Evolutionary conservation across 2,888 invertebrate species (phyloP).

Genomic region (Drosophila greeni): DNA sequence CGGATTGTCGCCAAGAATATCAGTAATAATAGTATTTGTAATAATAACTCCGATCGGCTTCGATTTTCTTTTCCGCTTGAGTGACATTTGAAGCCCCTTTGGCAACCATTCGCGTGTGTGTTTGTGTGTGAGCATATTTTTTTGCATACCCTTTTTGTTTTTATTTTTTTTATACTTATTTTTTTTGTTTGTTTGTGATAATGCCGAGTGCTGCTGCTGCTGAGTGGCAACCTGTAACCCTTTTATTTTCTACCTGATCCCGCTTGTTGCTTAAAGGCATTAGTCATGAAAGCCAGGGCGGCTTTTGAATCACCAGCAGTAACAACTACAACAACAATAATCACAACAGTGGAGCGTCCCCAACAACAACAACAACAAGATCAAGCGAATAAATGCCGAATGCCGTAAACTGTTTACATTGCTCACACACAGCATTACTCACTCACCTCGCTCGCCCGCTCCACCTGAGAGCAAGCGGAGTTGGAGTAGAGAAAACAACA

Average conservation of each 20-base stretch:
- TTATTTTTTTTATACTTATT: slow-evolving; percentile 3
- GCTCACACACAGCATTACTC: slow-evolving; percentile 40
- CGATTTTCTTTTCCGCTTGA: slow-evolving; percentile 15
- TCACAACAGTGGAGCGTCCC: slow-evolving; percentile 29
- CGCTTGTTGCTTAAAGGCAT: slow-evolving; percentile 37
- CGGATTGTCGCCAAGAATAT: slow-evolving; percentile 1
- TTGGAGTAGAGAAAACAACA: slow-evolving; percentile 4
- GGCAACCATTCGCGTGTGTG: slow-evolving; percentile 4
- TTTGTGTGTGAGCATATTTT: background rate
- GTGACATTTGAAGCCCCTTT: slow-evolving; percentile 13
- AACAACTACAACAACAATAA: slow-evolving; percentile 16
- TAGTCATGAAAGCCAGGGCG: slow-evolving; percentile 59
- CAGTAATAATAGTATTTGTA: background rate
- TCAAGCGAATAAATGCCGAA: slow-evolving; percentile 26
- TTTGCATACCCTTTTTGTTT: slow-evolving; percentile 4
- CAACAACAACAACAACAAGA: slow-evolving; percentile 37
- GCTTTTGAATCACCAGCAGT: slow-evolving; percentile 61
- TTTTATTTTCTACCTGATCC: slow-evolving; percentile 35
- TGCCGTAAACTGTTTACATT: slow-evolving; percentile 59
- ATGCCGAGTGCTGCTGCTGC: slow-evolving; percentile 22
- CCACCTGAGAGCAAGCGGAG: slow-evolving; percentile 16
- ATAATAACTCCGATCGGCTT: slow-evolving; percentile 15
- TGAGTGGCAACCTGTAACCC: slow-evolving; percentile 35
- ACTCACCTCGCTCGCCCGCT: slow-evolving; percentile 22
- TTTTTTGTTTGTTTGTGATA: slow-evolving; percentile 21